These are phyloP conservation scores for Drosophila prostipennis DNA, from an alignment of 2,888 invertebrate species.

Conservation along the genomic window DNA sequence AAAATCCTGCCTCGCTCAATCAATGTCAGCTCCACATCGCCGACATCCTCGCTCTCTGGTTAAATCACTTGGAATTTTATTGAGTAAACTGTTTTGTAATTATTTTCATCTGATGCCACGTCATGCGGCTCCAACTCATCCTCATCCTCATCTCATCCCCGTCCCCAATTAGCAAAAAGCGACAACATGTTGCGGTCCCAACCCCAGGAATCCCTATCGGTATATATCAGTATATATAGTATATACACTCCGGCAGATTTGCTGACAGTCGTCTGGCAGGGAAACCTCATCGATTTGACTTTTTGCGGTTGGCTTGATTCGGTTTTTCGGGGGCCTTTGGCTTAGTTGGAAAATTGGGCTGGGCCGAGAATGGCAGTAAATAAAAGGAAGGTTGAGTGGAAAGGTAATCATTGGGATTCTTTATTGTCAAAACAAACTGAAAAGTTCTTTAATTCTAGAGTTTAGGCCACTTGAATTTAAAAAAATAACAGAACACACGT, in stretches of 20 bases:
- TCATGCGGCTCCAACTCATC: neutral
- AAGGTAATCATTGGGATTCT: constrained; percentile 1
- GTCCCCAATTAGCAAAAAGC: constrained; percentile 68
- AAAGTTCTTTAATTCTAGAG: neutral
- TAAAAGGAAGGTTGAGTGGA: neutral
- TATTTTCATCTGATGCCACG: constrained; percentile 63
- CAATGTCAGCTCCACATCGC: constrained; percentile 59
- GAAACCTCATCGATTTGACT: constrained; percentile 3
- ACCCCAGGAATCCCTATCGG: neutral
- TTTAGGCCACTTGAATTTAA: no score
- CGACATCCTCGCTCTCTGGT: constrained; percentile 43
- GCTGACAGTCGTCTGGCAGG: constrained; percentile 16
- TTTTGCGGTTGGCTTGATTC: constrained; percentile 6
- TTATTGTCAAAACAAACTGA: neutral
- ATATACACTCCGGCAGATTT: neutral
- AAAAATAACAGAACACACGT: no score
- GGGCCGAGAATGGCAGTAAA: neutral
- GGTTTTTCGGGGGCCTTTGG: neutral
- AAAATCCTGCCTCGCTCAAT: constrained; percentile 66
- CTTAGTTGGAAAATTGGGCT: constrained; percentile 6
- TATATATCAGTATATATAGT: neutral
- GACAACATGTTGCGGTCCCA: constrained; percentile 71
- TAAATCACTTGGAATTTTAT: constrained; percentile 75
- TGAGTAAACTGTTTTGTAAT: constrained; percentile 75
- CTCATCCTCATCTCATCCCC: constrained; percentile 4